These are phyloP conservation scores for Euschistus heros DNA, from an alignment of 1,140 invertebrate species.

Conservation along the genomic window DNA sequence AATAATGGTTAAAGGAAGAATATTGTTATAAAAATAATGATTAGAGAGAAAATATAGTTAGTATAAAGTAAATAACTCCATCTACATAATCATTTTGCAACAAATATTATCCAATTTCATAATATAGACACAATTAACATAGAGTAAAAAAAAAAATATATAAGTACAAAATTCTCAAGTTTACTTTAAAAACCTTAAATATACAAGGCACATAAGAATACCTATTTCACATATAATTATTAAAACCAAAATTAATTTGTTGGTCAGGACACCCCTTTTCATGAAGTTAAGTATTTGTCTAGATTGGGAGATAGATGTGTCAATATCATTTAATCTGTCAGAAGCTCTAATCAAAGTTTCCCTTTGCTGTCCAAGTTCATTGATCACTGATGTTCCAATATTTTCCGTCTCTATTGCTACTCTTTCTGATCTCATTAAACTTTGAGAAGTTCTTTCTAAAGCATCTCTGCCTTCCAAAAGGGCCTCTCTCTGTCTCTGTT, in stretches of 20 bases:
- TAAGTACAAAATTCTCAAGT: neutral
- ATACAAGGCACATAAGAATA: slow-evolving; percentile 47
- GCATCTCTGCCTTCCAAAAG: slow-evolving; percentile 45
- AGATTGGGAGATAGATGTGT: slow-evolving; percentile 47
- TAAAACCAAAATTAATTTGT: slow-evolving; percentile 54
- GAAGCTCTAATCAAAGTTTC: slow-evolving; percentile 50
- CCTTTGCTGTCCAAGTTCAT: slow-evolving; percentile 50
- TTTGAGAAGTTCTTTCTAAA: slow-evolving; percentile 52
- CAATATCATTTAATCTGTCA: slow-evolving; percentile 47
- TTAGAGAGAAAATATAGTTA: no score
- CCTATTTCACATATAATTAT: slow-evolving; percentile 53
- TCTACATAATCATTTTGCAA: no score
- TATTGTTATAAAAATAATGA: no score
- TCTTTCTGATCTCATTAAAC: slow-evolving; percentile 55
- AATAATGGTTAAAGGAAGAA: no score
- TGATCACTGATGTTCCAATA: slow-evolving; percentile 63
- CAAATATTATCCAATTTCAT: no score
- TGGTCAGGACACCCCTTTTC: slow-evolving; percentile 49
- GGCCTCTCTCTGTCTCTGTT: slow-evolving; percentile 40
- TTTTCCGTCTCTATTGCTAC: slow-evolving; percentile 67
- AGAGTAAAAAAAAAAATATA: no score
- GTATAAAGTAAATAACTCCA: no score
- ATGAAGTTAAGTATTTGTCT: slow-evolving; percentile 48
- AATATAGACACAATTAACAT: no score
- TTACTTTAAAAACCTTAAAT: slow-evolving; percentile 40